Evolutionary conservation across 2,888 invertebrate species (phyloP), one percentile per base, ranked within the genome.

Genomic region (Conops quadrifasciatus): DNA sequence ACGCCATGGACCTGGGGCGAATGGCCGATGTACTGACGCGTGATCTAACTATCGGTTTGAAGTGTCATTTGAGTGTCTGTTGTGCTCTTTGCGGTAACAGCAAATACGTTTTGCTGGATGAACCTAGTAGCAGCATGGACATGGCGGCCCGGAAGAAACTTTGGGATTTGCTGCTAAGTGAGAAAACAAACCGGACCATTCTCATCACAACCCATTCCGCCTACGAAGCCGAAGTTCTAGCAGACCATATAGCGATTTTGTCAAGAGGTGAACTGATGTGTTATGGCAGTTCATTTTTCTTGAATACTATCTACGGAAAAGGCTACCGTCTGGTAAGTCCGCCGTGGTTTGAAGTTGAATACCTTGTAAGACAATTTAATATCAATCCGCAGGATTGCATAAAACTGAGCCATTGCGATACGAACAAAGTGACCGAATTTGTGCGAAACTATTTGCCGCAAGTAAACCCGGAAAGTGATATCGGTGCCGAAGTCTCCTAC

Each of bases 181-280:
- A 92, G 77, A 91, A 93, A 79, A 87, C 87, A 77, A 91, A 90
- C 60, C 88, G 94, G 13, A 92, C 94, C 0, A 91, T 95, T 83
- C 88, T 95, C 58, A 85, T 95, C 69, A 92, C 94, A 0, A 93
- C 93, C 0, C 93, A 94, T 83, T 94, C 93, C 81, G 94, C 94
- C 92, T 93, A 94, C 78, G 93, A 95, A 84, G 94, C 95, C 0
- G 94, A 94, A 82, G 87, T 91, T 67, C 87, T 95, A 2, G 94
- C 94, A 0, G 94, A 95, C 84, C 88, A 94, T 47, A 92, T 95
- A 72, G 94, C 94, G 21, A 94, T 95, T 73, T 93, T 95, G 92
- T 90, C 93, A 0, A 89, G 89, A 60, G 95, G 95, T 0, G 88
- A 89, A 45, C 86, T 95, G 51, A 92, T 93, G 79, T 94, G 94